Percentiles rank a stretch among this genome's conserved stretches.
phyloP scores from a whole-genome alignment of 2,888 invertebrate genomes.

The Blomia tropicalis region DNA sequence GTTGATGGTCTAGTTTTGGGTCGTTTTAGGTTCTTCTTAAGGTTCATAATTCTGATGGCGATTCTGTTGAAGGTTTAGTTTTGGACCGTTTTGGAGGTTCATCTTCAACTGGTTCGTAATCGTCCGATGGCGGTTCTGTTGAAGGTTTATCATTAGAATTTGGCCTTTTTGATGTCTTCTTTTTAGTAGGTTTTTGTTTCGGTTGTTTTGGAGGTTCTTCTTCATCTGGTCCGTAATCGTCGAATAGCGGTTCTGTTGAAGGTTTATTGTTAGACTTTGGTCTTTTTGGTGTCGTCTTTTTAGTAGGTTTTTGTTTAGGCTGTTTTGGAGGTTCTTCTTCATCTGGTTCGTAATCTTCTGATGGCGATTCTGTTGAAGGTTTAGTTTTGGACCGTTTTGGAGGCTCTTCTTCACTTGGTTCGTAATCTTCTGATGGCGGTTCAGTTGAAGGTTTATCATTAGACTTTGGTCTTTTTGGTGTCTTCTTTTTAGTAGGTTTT shows the following conservation, averaged over 20 bases:
- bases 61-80: background rate
- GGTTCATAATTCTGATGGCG: background rate
- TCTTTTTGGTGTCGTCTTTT: background rate
- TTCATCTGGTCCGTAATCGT: background rate
- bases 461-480: background rate
- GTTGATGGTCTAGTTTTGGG: background rate
- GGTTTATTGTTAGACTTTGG: background rate
- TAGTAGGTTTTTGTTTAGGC: background rate
- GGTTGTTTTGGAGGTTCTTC: conserved; percentile 6
- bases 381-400: background rate
- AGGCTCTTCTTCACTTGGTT: background rate
- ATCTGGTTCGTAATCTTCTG: background rate
- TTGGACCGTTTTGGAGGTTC: background rate
- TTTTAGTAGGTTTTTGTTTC: background rate
- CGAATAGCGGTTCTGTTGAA: background rate
- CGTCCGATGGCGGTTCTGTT: background rate
- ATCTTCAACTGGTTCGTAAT: background rate
- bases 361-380: background rate
- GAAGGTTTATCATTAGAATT: background rate
- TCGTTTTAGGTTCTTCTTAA: background rate
- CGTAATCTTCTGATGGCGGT: background rate
- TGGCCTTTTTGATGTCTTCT: background rate
- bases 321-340: background rate
- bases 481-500: too few relatives aligned
- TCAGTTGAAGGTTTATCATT: background rate